Evolutionary conservation across 2,113 vertebrate genomes (phyloP).

Genomic region (Bagarius yarrelli): DNA sequence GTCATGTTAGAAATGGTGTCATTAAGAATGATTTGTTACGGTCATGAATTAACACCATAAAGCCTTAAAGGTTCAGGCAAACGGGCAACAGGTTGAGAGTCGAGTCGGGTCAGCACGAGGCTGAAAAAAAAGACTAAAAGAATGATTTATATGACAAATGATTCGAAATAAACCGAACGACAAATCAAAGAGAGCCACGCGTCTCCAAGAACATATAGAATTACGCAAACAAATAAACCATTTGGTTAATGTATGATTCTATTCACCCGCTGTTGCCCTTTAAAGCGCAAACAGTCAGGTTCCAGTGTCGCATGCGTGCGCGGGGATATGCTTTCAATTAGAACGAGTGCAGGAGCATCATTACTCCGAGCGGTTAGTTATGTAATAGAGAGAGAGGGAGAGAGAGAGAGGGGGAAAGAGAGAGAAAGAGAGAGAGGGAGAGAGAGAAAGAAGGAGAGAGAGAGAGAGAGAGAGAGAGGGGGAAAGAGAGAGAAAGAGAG

Average conservation of each 20-base stretch:
- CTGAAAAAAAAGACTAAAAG: neutral
- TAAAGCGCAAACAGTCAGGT: slow-evolving; percentile 1
- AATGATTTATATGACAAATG: neutral
- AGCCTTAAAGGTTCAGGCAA: slow-evolving; percentile 2
- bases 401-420: slow-evolving; percentile 22
- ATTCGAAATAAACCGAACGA: neutral
- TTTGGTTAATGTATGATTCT: neutral
- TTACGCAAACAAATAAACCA: neutral
- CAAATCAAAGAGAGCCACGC: neutral
- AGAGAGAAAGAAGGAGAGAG: slow-evolving; percentile 14
- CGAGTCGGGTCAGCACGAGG: slow-evolving; percentile 1
- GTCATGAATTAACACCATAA: slow-evolving; percentile 26
- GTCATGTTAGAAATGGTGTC: slow-evolving; percentile 18
- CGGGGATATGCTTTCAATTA: slow-evolving; percentile 37
- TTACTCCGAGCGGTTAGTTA: slow-evolving; percentile 25
- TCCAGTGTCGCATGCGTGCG: slow-evolving; percentile 11
- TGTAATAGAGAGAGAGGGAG: slow-evolving; percentile 22
- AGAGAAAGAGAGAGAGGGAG: slow-evolving; percentile 23
- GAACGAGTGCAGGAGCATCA: slow-evolving; percentile 11
- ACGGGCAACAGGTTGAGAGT: slow-evolving; percentile 16
- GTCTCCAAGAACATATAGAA: too few species aligned
- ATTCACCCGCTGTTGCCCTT: neutral
- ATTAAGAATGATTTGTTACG: slow-evolving; percentile 19
- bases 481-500: neutral
- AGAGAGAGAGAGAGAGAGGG: neutral